Conservation (phyloP, 2,888 invertebrate genomes). For the Odiellus spinosus region DNA sequence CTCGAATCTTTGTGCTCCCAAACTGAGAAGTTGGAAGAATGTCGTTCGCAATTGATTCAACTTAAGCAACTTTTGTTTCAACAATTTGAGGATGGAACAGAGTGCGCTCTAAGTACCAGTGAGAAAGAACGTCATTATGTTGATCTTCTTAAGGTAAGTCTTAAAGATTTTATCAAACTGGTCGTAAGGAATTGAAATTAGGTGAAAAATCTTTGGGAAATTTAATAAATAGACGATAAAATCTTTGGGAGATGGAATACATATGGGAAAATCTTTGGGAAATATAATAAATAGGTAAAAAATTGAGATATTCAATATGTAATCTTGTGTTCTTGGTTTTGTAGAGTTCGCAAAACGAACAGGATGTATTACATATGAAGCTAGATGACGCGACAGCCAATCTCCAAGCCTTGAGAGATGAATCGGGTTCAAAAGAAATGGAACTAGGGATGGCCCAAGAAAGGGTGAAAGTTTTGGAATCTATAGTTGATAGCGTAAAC, state of each 20-base stretch:
- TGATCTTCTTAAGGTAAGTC: slow-evolving; percentile 54
- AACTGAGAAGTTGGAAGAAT: slow-evolving; percentile 77
- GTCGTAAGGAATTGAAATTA: not conserved
- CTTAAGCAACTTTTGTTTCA: slow-evolving; percentile 50
- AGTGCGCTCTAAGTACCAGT: slow-evolving; percentile 9
- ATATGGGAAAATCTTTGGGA: no score
- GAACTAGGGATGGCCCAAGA: slow-evolving; percentile 52
- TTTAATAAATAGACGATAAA: no score
- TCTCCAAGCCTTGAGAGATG: slow-evolving; percentile 44
- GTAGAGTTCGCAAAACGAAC: slow-evolving; percentile 58
- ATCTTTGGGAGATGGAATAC: no score
- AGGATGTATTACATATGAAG: slow-evolving; percentile 52
- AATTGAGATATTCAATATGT: no score
- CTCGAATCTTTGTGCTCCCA: slow-evolving; percentile 79
- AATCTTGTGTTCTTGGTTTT: not conserved
- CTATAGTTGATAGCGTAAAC: slow-evolving; percentile 52
- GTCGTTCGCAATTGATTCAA: slow-evolving; percentile 64
- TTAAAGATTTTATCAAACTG: not conserved
- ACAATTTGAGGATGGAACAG: slow-evolving; percentile 22
- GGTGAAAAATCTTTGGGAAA: no score
- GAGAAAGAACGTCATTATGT: slow-evolving; percentile 45
- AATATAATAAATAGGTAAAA: no score
- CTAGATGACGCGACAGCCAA: slow-evolving; percentile 62
- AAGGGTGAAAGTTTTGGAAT: slow-evolving; percentile 47
- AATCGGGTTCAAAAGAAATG: slow-evolving; percentile 38